phyloP scores from a whole-genome alignment of 1,140 invertebrate species.

The Ectropis grisescens region DNA sequence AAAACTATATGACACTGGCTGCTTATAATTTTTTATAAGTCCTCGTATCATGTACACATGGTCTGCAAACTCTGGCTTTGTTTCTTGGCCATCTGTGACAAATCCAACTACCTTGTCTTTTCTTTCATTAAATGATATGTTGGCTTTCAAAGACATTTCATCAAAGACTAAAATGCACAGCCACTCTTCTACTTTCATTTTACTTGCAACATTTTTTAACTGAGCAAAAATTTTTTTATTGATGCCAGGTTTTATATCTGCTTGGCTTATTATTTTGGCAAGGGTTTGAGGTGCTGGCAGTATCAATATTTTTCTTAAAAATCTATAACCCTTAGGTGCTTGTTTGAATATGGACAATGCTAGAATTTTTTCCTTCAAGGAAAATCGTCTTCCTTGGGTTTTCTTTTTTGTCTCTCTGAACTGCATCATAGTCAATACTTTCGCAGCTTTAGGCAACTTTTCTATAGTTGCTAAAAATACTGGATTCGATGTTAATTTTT shows the following conservation, averaged over 20 bases:
- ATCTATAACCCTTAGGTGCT: constrained; percentile 9
- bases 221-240: constrained; percentile 12
- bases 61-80: constrained; percentile 11
- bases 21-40: constrained; percentile 15
- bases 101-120: constrained; percentile 16
- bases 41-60: constrained; percentile 22
- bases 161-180: constrained; percentile 19
- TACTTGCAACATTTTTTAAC: constrained; percentile 8
- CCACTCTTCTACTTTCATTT: constrained; percentile 13
- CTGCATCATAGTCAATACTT: constrained; percentile 1
- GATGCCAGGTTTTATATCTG: constrained; percentile 10
- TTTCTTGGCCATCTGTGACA: constrained; percentile 10
- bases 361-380: constrained; percentile 9
- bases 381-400: constrained; percentile 6
- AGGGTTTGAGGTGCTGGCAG: constrained; percentile 9
- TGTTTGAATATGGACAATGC: constrained; percentile 7
- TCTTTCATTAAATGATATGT: constrained; percentile 6
- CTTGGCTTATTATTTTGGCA: constrained; percentile 3
- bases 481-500: constrained; percentile 1
- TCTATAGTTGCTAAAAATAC: background rate
- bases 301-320: constrained; percentile 11
- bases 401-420: constrained; percentile 1
- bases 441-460: background rate
- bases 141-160: constrained; percentile 9
- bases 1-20: constrained; percentile 14